Percentiles rank a stretch among this genome's conserved stretches.
Conservation (phyloP, 23 tunicate genomes). For the Halocynthia aurantium region DNA sequence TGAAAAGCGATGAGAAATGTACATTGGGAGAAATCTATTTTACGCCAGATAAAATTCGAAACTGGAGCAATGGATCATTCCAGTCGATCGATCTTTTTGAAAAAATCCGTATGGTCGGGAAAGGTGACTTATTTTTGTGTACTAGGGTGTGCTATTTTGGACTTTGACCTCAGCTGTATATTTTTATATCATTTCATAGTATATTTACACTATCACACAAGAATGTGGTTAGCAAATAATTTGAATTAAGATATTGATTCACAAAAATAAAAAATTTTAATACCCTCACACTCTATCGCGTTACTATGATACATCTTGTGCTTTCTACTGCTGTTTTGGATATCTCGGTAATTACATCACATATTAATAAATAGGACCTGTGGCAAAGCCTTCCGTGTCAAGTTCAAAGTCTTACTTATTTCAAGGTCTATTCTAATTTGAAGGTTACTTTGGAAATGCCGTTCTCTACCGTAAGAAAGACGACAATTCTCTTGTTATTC, state of each 20-base stretch:
- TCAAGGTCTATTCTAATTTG: background rate
- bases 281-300: too few relatives aligned
- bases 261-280: too few relatives aligned
- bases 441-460: constrained; percentile 93
- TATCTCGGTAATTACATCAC: background rate
- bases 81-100: constrained; percentile 87
- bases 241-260: background rate
- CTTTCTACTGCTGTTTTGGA: background rate
- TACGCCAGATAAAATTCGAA: constrained; percentile 68
- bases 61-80: constrained; percentile 63
- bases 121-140: constrained; percentile 29
- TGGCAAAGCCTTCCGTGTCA: too few relatives aligned
- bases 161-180: background rate
- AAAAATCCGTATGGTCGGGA: constrained; percentile 92
- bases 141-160: too few relatives aligned
- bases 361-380: too few relatives aligned
- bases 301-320: background rate
- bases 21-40: constrained; percentile 84
- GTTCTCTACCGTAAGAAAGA: constrained; percentile 88
- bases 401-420: background rate
- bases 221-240: background rate
- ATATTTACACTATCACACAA: background rate
- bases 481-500: constrained; percentile 87
- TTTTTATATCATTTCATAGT: background rate
- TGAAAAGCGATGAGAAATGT: constrained; percentile 1